phyloP scores from a whole-genome alignment of 2,113 vertebrate species.

The Thalassarche chlororhynchos region DNA sequence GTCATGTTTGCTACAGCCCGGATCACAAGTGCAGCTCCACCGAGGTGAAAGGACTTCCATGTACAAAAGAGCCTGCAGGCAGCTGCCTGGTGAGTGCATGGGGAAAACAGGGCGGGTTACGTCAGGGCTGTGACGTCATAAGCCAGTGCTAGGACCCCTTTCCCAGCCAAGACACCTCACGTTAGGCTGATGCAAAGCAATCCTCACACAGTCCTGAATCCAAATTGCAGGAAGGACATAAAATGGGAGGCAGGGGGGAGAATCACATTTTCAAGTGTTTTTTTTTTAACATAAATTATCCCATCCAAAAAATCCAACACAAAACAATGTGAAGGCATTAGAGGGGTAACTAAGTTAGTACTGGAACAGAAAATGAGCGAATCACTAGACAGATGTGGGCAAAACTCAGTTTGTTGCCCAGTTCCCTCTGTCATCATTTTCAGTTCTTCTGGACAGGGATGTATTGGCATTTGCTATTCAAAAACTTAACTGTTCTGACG shows the following conservation, averaged over 20 bases:
- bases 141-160: not conserved
- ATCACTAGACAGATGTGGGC: not conserved
- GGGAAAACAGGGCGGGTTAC: fast-evolving
- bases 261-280: not conserved
- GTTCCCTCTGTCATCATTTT: not conserved
- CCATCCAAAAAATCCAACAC: not conserved
- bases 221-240: not conserved
- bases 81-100: not conserved
- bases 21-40: not conserved
- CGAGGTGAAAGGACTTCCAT: not conserved
- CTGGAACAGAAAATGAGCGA: not conserved
- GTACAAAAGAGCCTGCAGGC: not conserved
- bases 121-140: fast-evolving
- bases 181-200: not conserved
- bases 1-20: not conserved
- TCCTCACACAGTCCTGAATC: not conserved
- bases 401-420: not conserved
- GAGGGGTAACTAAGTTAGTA: not conserved
- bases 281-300: not conserved
- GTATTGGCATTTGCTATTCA: not conserved
- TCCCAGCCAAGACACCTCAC: not conserved
- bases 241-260: fast-evolving
- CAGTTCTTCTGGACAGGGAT: not conserved
- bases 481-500: not conserved
- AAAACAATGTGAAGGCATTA: not conserved